These are phyloP conservation scores for Manduca sexta DNA, from an alignment of 1,140 invertebrate genomes.

Conservation along the genomic window DNA sequence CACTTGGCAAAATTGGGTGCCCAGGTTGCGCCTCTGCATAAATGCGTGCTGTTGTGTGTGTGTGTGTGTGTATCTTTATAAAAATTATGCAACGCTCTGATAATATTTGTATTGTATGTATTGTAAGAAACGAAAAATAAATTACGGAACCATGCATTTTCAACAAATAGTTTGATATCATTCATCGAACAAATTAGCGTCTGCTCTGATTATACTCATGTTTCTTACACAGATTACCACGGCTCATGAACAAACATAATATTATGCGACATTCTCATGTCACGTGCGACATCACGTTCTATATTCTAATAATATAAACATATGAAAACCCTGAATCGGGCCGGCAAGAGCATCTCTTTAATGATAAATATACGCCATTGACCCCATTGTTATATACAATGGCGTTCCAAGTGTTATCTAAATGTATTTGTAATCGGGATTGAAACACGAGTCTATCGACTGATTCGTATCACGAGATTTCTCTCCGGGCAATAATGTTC, in stretches of 20 bases:
- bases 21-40: too few relatives aligned
- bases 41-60: too few relatives aligned
- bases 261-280: not conserved
- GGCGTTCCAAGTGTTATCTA: constrained; percentile 19
- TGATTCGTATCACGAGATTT: not conserved
- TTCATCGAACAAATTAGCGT: too few relatives aligned
- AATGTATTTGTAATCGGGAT: not conserved
- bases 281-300: constrained; percentile 2
- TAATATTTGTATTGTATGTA: too few relatives aligned
- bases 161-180: too few relatives aligned
- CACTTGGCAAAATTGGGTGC: too few relatives aligned
- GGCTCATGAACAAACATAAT: too few relatives aligned
- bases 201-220: not conserved
- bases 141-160: too few relatives aligned
- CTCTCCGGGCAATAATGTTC: too few relatives aligned
- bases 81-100: too few relatives aligned
- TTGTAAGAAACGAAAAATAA: too few relatives aligned
- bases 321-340: constrained; percentile 39
- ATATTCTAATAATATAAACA: not conserved
- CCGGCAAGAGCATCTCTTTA: constrained; percentile 34
- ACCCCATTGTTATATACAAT: constrained; percentile 56
- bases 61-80: too few relatives aligned
- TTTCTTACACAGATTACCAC: not conserved
- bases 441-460: not conserved
- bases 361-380: constrained; percentile 54